phyloP scores from a whole-genome alignment of 92 coral and sea anemone species.

The Galaxea fascicularis region DNA sequence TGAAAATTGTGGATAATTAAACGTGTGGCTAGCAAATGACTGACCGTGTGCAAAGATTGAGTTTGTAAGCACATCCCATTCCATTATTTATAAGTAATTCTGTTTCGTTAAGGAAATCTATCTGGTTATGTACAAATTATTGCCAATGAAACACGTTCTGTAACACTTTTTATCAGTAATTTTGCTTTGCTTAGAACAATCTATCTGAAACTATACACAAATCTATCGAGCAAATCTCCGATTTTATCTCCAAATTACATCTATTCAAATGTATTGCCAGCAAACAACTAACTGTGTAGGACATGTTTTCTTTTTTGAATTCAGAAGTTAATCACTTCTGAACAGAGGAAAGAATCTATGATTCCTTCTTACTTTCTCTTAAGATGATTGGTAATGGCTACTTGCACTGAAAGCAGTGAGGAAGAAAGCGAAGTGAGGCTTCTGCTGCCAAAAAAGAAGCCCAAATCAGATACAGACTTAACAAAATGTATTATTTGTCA shows the following conservation, averaged over 20 bases:
- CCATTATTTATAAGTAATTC: constrained; percentile 23
- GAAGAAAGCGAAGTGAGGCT: constrained; percentile 46
- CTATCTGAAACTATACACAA: constrained; percentile 26
- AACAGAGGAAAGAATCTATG: not conserved
- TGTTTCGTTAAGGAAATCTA: constrained; percentile 25
- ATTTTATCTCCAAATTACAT: constrained; percentile 22
- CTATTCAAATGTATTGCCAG: constrained; percentile 13
- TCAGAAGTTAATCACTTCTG: constrained; percentile 31
- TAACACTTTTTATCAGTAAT: constrained; percentile 19
- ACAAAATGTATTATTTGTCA: constrained; percentile 35
- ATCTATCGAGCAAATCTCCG: constrained; percentile 24
- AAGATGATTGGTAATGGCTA: constrained; percentile 21
- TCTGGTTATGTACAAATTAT: constrained; percentile 15
- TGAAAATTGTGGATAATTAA: constrained; percentile 20
- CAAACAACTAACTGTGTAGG: constrained; percentile 21
- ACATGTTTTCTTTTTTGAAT: constrained; percentile 33
- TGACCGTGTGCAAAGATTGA: constrained; percentile 20
- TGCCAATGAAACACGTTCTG: constrained; percentile 34
- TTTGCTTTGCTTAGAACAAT: constrained; percentile 31
- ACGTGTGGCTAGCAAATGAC: constrained; percentile 33
- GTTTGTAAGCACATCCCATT: constrained; percentile 29
- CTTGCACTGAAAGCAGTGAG: constrained; percentile 41
- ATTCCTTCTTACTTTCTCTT: not conserved
- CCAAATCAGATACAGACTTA: constrained; percentile 47
- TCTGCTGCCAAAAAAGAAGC: constrained; percentile 47